Conservation (phyloP, 2,888 invertebrate genomes). For the Hydroisotoma schaefferi region DNA sequence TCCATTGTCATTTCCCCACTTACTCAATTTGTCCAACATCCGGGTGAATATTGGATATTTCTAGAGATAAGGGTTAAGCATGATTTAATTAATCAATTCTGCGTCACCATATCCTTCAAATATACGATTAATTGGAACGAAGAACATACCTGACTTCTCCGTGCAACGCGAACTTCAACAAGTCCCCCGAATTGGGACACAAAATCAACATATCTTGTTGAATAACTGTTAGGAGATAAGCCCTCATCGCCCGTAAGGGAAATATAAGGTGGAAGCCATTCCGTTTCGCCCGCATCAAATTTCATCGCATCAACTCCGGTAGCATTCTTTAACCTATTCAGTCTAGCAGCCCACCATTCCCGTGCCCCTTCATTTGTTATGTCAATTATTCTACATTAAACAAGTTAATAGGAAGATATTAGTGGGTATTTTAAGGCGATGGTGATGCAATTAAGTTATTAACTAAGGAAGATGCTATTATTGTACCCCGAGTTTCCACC, state of each 20-base stretch:
- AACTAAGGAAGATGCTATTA: too few relatives aligned
- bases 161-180: constrained; percentile 70
- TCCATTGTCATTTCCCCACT: constrained; percentile 54
- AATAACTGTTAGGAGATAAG: constrained; percentile 31
- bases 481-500: constrained; percentile 51
- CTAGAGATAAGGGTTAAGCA: too few relatives aligned
- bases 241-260: constrained; percentile 33
- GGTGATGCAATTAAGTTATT: too few relatives aligned
- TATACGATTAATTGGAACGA: too few relatives aligned
- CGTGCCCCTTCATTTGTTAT: constrained; percentile 65
- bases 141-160: constrained; percentile 62
- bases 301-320: constrained; percentile 71
- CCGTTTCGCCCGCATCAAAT: constrained; percentile 76
- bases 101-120: too few relatives aligned
- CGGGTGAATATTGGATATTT: constrained; percentile 59
- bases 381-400: constrained; percentile 68
- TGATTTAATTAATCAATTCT: too few relatives aligned
- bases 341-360: constrained; percentile 51
- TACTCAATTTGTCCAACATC: constrained; percentile 74
- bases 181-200: constrained; percentile 55
- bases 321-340: constrained; percentile 57
- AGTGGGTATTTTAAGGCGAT: too few relatives aligned
- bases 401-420: too few relatives aligned
- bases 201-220: constrained; percentile 37
- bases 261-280: constrained; percentile 62